Base-by-base conservation (phyloP, 2,888 invertebrate genomes). In the Lapara coniferarum region DNA sequence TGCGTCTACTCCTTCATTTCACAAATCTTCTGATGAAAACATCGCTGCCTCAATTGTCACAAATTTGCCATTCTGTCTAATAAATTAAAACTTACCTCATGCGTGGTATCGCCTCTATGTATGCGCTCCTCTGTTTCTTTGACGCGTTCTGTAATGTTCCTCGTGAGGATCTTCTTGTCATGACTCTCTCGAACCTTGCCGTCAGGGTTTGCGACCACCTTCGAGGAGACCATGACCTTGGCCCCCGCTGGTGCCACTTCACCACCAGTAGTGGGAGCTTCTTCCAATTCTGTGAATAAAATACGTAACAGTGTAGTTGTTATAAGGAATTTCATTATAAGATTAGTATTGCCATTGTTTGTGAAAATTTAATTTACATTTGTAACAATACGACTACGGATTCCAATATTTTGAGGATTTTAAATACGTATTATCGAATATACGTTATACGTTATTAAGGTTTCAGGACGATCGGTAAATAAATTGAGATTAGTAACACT, bases 71-170 rank as follows among this genome's bases (percentile, higher is more conserved):
- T 0, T 7, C 53, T 16, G 16, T 16, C 25, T 25, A 7, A 16
- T 37, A 53, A 55, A 13, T 44, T n/a, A 37, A 37, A 67, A 92
- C 95, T 95, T 82, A 98, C 98, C 95, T 97, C 96, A 89, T 98
- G 98, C 67, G 97, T 96, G 81, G 98, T 97, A 84, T 98, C 97
- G 51, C 98, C 98, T 69, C 96, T 93, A 83, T 98, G 97, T 79
- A 96, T 96, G 71, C 97, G 95, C 90, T 98, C 97, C 90, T 98
- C 98, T 0, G 97, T 97, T 89, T 98, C 98, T 73, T 96, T 94
- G 53, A 96, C 95, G 78, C 97, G 96, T 81, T 98, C 97, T 59
- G 96, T 96, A 85, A 98, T 96, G 89, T 98, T 97, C 72, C 97
- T 95, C 63, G 97, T 97, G 76, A 97, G 95, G 71, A 98, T 96